Base-by-base conservation (phyloP, 2,888 invertebrate genomes). In the Frankliniella fusca region DNA sequence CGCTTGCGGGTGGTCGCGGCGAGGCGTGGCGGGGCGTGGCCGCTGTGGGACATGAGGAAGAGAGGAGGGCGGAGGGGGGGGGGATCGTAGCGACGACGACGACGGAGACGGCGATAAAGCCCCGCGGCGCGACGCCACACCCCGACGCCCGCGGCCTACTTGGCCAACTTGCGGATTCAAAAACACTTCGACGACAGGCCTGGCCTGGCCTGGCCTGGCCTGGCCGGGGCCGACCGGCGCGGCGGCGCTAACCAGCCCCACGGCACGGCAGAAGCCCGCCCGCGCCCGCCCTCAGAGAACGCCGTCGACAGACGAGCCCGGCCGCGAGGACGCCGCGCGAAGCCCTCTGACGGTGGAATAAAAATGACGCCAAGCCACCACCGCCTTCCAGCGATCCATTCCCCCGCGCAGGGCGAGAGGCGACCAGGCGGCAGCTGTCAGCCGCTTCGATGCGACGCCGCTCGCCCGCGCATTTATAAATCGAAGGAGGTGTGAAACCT, bases 1-100 rank as follows among this genome's bases (percentile, higher is more conserved):
- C 27, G 70, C 70, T 27, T 76, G 70, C 70, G 70, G 70, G 70
- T 76, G 70, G 70, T 76, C 70, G 70, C 70, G 70, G 27, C 70
- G 70, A 5, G 70, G 70, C 70, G 23, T 23, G 70, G 70, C 70
- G 70, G 70, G 23, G 70, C 70, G 27, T n/a, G 27, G 70, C 38
- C 27, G 70, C 3, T 8, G 70, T 9, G 23, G n/a, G 70, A 1
- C 65, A n/a, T 5, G 70, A 11, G 70, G 38, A 5, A 38, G 38
- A 38, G 38, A n/a, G n/a, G 15, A 54, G 7, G 54, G 54, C 54
- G 54, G 20, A 12, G 54, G 20, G 15, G 54, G 15, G 7, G 61
- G 61, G 38, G 38, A 38, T 38, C 38, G 38, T 38, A 2, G 38
- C 3, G 38, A 38, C 38, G 38, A 38, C 38, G 38, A 38, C 38